Percentiles rank a stretch among this genome's conserved stretches.
These are phyloP conservation scores for Cyphomyrus discorhynchus DNA, from an alignment of 2,113 vertebrate genomes.

Conservation along the genomic window DNA sequence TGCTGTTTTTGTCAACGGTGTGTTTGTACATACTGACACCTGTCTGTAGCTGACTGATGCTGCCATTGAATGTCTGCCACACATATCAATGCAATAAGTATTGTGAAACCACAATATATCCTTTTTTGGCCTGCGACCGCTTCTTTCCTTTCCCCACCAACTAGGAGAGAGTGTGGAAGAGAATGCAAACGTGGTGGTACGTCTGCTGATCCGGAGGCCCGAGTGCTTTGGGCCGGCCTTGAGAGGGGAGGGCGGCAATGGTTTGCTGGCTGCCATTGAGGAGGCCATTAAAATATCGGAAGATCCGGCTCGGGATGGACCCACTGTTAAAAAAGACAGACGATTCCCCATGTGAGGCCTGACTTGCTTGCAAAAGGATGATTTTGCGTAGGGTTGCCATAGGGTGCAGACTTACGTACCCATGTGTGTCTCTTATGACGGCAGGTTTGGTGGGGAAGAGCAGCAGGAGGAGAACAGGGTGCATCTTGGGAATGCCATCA, in stretches of 20 bases:
- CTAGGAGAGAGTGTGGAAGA: constrained; percentile 85
- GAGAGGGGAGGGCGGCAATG: constrained; percentile 81
- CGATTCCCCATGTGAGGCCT: constrained; percentile 65
- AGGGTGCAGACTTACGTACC: not conserved
- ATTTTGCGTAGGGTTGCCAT: not conserved
- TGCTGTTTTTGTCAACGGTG: constrained; percentile 88
- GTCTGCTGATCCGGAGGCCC: constrained; percentile 80
- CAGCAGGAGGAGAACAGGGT: constrained; percentile 82
- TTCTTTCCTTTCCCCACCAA: not conserved
- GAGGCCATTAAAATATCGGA: constrained; percentile 90
- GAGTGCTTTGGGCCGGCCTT: constrained; percentile 87
- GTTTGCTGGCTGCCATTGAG: constrained; percentile 79
- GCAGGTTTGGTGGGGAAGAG: constrained; percentile 80
- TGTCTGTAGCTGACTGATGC: not conserved
- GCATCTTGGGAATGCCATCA: constrained; percentile 85
- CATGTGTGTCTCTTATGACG: constrained; percentile 8
- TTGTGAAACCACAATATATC: not conserved
- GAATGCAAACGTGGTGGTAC: constrained; percentile 86
- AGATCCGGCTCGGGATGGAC: constrained; percentile 82
- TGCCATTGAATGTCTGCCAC: not conserved
- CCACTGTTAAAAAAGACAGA: constrained; percentile 79
- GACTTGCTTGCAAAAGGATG: not conserved
- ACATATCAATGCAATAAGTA: not conserved
- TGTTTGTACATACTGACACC: not conserved
- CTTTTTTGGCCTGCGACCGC: not conserved